These are phyloP conservation scores for Eidolon helvum DNA, from an alignment of 2,113 vertebrate genomes.

Conservation along the genomic window DNA sequence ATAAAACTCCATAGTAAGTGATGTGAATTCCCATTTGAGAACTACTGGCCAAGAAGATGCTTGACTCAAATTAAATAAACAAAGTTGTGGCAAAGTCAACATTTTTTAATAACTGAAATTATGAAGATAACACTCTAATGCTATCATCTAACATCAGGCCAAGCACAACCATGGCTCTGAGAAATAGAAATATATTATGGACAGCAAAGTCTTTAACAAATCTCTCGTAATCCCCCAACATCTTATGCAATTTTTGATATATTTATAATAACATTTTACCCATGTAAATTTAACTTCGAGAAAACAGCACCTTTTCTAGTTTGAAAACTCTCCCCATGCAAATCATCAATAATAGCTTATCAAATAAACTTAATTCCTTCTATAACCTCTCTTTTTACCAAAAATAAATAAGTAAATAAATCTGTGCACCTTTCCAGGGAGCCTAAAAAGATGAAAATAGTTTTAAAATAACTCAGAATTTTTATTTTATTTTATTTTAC, in stretches of 20 bases:
- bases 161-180: neutral
- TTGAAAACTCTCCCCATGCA: neutral
- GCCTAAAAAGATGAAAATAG: neutral
- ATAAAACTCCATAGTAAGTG: neutral
- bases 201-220: neutral
- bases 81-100: neutral
- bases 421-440: neutral
- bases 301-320: neutral
- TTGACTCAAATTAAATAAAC: neutral
- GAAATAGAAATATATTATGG: neutral
- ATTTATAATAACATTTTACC: constrained; percentile 14
- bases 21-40: neutral
- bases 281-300: neutral
- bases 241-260: neutral
- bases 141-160: neutral
- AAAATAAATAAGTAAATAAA: neutral
- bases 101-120: neutral
- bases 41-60: neutral
- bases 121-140: neutral
- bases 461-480: neutral
- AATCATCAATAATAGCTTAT: neutral
- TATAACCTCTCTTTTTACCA: neutral
- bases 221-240: neutral
- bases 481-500: neutral
- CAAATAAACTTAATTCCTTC: neutral